phyloP scores from a whole-genome alignment of 1,140 invertebrate genomes.

The Drosophila mayri region DNA sequence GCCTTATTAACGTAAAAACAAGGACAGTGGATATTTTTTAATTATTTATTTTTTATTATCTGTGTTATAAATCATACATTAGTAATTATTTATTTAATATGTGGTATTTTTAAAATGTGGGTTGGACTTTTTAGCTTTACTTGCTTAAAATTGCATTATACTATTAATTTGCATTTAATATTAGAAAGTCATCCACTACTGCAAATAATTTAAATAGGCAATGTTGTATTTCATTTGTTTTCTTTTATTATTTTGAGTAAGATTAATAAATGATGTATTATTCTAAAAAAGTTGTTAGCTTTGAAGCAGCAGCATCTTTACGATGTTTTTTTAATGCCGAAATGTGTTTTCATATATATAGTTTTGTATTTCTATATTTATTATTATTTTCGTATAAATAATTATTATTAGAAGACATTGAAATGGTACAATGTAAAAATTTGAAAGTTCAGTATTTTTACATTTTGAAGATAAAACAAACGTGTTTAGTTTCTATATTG shows the following conservation, averaged over 20 bases:
- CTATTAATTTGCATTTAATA: conserved; percentile 44
- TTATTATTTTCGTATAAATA: conserved; percentile 16
- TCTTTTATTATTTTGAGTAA: conserved; percentile 23
- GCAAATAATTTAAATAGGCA: conserved; percentile 49
- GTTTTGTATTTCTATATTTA: neutral
- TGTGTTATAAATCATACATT: conserved; percentile 70
- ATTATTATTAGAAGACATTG: too few relatives aligned
- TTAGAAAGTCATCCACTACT: conserved; percentile 53
- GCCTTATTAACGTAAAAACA: conserved; percentile 2
- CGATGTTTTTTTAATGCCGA: conserved; percentile 4
- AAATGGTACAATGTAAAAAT: too few relatives aligned
- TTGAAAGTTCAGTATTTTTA: too few relatives aligned
- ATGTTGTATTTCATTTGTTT: conserved; percentile 23
- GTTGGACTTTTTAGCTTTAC: conserved; percentile 45
- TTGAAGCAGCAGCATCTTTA: conserved; percentile 18
- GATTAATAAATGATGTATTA: neutral
- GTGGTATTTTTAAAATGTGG: conserved; percentile 48
- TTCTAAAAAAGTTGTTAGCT: neutral
- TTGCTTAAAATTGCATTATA: conserved; percentile 42
- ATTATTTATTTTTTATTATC: conserved; percentile 52
- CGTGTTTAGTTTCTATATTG: neutral
- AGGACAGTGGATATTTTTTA: neutral
- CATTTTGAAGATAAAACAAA: conserved; percentile 4
- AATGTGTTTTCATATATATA: conserved; percentile 2
- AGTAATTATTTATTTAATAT: conserved; percentile 55